Base-by-base conservation (phyloP, 1,140 invertebrate species). In the Scaptodrosophila lebanonensis region DNA sequence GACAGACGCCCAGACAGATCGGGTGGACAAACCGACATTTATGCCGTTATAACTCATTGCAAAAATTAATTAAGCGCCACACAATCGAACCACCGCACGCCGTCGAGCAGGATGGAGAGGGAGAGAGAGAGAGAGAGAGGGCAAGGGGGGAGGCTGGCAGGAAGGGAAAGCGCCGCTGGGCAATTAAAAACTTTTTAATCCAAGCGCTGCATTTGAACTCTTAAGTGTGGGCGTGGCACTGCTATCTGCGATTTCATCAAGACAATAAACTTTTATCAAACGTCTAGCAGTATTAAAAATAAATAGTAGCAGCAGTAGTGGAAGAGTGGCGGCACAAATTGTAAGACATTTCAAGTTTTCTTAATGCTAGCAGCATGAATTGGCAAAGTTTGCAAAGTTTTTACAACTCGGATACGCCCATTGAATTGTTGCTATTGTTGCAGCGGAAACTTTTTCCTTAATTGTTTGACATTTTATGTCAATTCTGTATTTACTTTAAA, bases 21-120 rank as follows among this genome's bases (percentile, higher is more conserved):
- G 30, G 11, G 39, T 18, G 32, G 49, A 70, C 38, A 68, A 44
- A 69, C 66, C 51, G 71, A 56, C 65, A 76, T 76, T 75, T 76
- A 61, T 61, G 70, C 57, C 43, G 58, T 66, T 75, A 66, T 61
- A 52, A 47, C 42, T 47, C 50, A 44, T 25, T 47, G 60, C 71
- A 60, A 49, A 76, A 76, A 76, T 76, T 76, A 76, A 76, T 76
- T 76, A 76, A 76, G 61, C 61, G 49, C 56, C 54, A 35, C 56
- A 22, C 33, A 53, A 53, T 53, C 29, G 30, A 52, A 15, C 11
- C 40, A 17, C 35, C n/a, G 18, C 40, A 20, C 18, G 32, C 6
- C 6, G 17, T 33, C 39, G 40, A 32, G 27, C 18, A 9, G 15
- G 18, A 8, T 2, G 33, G 20, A 50, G n/a, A 43, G 50, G 18